Percentiles rank a stretch among this genome's conserved stretches.
Conservation (phyloP, 2,113 vertebrate genomes). For the Casuarius casuarius region DNA sequence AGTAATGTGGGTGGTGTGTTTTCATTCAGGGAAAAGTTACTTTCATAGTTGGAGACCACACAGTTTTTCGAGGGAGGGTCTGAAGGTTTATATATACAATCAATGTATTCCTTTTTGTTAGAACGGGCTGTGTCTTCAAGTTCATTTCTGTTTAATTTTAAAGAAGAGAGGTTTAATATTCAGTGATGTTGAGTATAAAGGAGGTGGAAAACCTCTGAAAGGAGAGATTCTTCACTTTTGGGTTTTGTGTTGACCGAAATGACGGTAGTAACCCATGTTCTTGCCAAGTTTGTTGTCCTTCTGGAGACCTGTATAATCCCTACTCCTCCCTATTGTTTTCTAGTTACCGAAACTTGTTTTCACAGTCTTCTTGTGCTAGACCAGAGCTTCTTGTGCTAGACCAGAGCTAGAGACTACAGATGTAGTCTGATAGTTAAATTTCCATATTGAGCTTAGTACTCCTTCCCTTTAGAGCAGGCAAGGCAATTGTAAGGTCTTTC, state of each 20-base stretch:
- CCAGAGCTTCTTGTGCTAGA: not conserved
- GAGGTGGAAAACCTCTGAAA: not conserved
- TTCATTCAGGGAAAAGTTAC: not conserved
- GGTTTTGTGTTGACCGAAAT: not conserved
- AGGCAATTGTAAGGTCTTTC: fast-evolving
- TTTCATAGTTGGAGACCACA: not conserved
- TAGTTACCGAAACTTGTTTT: not conserved
- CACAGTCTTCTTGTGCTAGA: not conserved
- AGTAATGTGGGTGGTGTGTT: not conserved
- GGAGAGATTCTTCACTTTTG: not conserved
- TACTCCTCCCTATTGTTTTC: not conserved
- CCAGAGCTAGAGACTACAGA: not conserved
- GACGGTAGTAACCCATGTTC: not conserved
- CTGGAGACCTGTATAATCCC: not conserved
- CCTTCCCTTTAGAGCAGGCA: not conserved
- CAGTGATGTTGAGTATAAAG: not conserved
- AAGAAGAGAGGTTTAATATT: not conserved
- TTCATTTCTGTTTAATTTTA: not conserved
- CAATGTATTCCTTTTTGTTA: not conserved
- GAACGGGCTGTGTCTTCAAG: not conserved
- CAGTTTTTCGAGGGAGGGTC: not conserved
- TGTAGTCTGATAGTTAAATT: not conserved
- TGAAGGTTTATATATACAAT: not conserved
- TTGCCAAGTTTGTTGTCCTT: not conserved
- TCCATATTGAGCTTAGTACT: not conserved